phyloP scores from a whole-genome alignment of 2,113 vertebrate genomes.

The Ceyx margarethae region DNA sequence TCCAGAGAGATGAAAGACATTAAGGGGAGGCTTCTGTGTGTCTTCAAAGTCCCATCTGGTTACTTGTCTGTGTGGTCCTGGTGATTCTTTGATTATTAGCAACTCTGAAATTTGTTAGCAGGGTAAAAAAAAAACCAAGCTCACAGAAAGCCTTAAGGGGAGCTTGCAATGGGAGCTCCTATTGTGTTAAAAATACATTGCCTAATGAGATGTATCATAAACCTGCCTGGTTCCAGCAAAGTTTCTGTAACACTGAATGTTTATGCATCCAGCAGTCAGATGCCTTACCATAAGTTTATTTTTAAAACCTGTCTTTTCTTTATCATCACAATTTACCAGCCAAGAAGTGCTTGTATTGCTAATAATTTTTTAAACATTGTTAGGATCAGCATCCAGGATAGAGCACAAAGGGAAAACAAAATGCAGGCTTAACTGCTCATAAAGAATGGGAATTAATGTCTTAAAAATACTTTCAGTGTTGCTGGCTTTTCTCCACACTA shows the following conservation, averaged over 20 bases:
- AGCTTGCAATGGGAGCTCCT: not conserved
- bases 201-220: conserved; percentile 8
- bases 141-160: not conserved
- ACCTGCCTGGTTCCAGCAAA: not conserved
- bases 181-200: conserved; percentile 1
- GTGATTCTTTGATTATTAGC: not conserved
- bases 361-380: not conserved
- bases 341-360: not conserved
- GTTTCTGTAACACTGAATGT: not conserved
- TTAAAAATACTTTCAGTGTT: not conserved
- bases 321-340: not conserved
- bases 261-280: not conserved
- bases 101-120: not conserved
- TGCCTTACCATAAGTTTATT: not conserved
- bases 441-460: not conserved
- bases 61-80: not conserved
- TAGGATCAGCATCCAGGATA: not conserved
- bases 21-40: not conserved
- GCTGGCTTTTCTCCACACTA: not conserved
- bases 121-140: not conserved
- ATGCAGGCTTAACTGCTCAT: not conserved
- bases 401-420: not conserved
- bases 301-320: conserved; percentile 16
- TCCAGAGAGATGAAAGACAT: not conserved
- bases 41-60: not conserved